Base-by-base conservation (phyloP, 2,888 invertebrate genomes). In the Drosophila mayaguana region DNA sequence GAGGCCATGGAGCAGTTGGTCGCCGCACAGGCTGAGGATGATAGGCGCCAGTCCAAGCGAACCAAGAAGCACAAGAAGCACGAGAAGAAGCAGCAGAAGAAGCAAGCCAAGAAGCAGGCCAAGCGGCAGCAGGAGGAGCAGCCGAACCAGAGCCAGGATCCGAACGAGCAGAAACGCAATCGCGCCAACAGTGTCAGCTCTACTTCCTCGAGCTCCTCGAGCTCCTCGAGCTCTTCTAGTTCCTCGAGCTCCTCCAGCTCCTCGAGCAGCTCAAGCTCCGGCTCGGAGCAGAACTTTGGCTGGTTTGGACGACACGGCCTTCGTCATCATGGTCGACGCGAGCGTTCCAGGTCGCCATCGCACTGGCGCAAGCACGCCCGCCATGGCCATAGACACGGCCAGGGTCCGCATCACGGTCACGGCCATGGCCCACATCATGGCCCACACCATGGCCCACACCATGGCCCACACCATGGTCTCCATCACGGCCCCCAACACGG, bases 111-210 rank as follows among this genome's bases (percentile, higher is more conserved):
- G 25, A 68, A 73, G 57, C 45, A 70, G 53, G 48, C n/a, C 12
- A 72, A 72, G 67, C 75, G 75, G 70, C 53, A 53, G 36, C n/a
- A 75, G 63, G 72, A 63, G 62, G 34, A 40, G 63, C 28, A 28
- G 42, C 6, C 12, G 11, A 53, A 45, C 50, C 14, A 28, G 61
- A 38, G 50, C 25, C n/a, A 42, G 53, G 32, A 42, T 0, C 42
- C 57, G 11, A 36, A 18, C 22, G 18, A 62, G 7, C 6, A 40
- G 11, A 38, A 25, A 7, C 76, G 78, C 8, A 68, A 76, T 1
- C 82, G 87, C 25, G 77, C 84, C 22, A 75, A 20, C 34, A 83
- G 78, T 56, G 77, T 78, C 14, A 80, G 83, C 51, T 81, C 81
- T 14, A 69, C 72, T 14, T 77, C 79, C 16, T 28, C 28, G 28